These are phyloP conservation scores for Cancer borealis DNA, from an alignment of 2,888 invertebrate species.

Conservation along the genomic window DNA sequence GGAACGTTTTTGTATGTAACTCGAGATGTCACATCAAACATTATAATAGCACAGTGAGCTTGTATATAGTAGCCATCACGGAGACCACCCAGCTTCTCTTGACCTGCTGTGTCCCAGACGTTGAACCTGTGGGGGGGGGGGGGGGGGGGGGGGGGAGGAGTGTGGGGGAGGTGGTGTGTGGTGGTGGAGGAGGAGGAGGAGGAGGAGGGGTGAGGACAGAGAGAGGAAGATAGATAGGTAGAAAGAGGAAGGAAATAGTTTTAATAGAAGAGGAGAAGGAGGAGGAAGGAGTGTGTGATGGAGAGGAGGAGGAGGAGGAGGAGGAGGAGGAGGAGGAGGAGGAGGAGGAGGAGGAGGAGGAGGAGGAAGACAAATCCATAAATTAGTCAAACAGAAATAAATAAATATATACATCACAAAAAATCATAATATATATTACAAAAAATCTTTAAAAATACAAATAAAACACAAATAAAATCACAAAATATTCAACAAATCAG, in stretches of 20 bases:
- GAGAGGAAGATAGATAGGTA: neutral
- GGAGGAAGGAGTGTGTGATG: too few relatives aligned
- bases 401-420: too few relatives aligned
- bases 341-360: neutral
- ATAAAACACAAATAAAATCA: too few relatives aligned
- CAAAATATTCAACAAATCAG: neutral
- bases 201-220: too few relatives aligned
- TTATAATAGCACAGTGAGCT: conserved; percentile 92
- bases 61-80: conserved; percentile 98
- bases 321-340: neutral
- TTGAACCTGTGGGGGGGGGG: conserved; percentile 87
- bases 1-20: conserved; percentile 99
- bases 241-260: neutral
- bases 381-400: too few relatives aligned
- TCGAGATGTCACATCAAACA: conserved; percentile 99
- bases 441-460: neutral
- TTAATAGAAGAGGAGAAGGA: neutral
- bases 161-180: too few relatives aligned
- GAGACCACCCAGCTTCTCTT: conserved; percentile 99
- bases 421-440: too few relatives aligned
- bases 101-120: conserved; percentile 99
- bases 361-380: neutral
- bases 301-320: too few relatives aligned
- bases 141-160: neutral
- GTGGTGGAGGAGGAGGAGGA: too few relatives aligned